Base-by-base conservation (phyloP, 1,140 invertebrate genomes). In the Brachionus plicatilis region DNA sequence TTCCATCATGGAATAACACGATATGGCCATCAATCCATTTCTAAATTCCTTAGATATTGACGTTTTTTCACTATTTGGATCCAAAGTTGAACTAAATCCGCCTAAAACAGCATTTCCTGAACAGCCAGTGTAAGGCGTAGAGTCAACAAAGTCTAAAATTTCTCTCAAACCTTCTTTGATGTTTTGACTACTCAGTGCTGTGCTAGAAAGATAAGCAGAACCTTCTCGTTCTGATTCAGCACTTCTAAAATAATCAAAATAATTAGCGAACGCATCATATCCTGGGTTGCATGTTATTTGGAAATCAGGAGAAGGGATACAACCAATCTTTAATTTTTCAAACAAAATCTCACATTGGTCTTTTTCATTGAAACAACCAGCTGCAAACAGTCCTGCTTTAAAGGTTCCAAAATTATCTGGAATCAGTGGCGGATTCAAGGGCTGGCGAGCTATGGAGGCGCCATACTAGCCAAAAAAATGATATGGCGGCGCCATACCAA, bases 81-180 rank as follows among this genome's bases (percentile, higher is more conserved):
- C 65, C 65, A 68, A 14, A 33, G 27, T 33, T 14, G 65, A 33
- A 17, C 65, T 68, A 33, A 33, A 5, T 33, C 65, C 65, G n/a
- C 65, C 65, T 68, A 68, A 68, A 33, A 68, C 65, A 68, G 65
- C 65, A 68, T 68, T 68, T 29, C 65, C 65, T 33, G 65, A 68
- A 68, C 65, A 68, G 5, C 65, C 65, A 68, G 65, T 68, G 27
- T 68, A 37, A 14, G 65, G 65, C 1, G 65, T 68, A 68, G 65
- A 1, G 65, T 68, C 3, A 9, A 68, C n/a, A 68, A 68, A 68
- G n/a, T 68, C 27, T 68, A 68, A 37, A 33, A 68, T 68, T 68
- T 68, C 65, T 68, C 33, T 68, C 65, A 68, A 68, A 68, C 65
- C 65, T 33, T 68, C n/a, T 68, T 33, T 29, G 12, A 68, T 68